These are phyloP conservation scores for Eretmochelys imbricata DNA, from an alignment of 2,113 vertebrate genomes.

Conservation along the genomic window DNA sequence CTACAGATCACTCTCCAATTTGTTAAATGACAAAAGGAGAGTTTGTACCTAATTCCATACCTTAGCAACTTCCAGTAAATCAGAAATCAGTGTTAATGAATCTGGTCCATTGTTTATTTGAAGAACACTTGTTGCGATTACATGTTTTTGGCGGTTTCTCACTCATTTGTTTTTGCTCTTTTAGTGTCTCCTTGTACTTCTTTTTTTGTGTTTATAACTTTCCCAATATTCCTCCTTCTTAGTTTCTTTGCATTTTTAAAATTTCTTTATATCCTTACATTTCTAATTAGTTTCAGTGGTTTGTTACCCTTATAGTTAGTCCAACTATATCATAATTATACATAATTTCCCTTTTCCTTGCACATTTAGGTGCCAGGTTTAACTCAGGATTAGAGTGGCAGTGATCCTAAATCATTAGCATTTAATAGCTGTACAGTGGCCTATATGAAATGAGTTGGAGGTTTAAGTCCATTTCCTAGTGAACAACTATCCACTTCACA, in stretches of 20 bases:
- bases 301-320: neutral
- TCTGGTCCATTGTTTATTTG: neutral
- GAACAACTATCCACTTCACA: neutral
- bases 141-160: neutral
- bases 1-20: neutral
- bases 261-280: neutral
- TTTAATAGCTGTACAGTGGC: neutral
- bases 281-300: neutral
- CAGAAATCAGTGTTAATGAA: neutral
- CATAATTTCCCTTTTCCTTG: neutral
- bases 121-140: neutral
- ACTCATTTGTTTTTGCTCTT: slow-evolving; percentile 20
- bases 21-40: neutral
- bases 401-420: neutral
- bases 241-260: neutral
- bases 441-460: neutral
- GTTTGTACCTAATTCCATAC: neutral
- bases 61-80: slow-evolving; percentile 22
- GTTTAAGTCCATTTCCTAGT: neutral
- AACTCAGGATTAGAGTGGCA: neutral
- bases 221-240: neutral
- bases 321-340: neutral
- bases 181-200: neutral
- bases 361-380: neutral
- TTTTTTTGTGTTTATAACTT: neutral